phyloP scores from a whole-genome alignment of 2,888 invertebrate genomes.

The Mystacides longicornis region DNA sequence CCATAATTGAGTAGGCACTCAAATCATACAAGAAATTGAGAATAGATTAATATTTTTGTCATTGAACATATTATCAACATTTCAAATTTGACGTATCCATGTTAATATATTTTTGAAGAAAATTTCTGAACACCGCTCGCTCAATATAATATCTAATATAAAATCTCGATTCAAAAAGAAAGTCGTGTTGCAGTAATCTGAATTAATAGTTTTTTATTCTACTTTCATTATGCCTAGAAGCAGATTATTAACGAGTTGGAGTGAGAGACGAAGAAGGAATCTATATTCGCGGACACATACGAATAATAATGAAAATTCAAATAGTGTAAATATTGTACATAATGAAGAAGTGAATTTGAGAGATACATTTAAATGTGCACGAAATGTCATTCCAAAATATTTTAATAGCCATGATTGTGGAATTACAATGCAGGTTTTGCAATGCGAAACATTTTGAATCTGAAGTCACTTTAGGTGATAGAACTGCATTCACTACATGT shows the following conservation, averaged over 20 bases:
- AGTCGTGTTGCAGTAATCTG: too few relatives aligned
- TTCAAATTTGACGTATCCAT: too few relatives aligned
- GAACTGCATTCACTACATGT: background rate
- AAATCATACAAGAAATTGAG: too few relatives aligned
- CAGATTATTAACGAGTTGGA: slow-evolving; percentile 16
- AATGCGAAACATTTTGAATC: slow-evolving; percentile 15
- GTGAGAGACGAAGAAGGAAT: slow-evolving; percentile 5
- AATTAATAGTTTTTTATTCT: too few relatives aligned
- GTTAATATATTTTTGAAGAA: too few relatives aligned
- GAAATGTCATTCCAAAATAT: background rate
- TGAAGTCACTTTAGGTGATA: slow-evolving; percentile 16
- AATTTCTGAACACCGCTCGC: too few relatives aligned
- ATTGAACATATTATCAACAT: too few relatives aligned
- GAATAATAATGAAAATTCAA: background rate
- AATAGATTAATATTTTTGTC: too few relatives aligned
- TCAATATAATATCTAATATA: too few relatives aligned
- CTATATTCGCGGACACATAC: background rate
- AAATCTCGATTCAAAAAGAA: too few relatives aligned
- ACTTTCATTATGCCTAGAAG: background rate
- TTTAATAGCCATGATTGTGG: background rate
- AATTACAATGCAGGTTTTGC: background rate
- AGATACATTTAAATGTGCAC: background rate
- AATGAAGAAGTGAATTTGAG: background rate
- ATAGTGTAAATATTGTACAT: background rate
- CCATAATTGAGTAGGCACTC: too few relatives aligned